Conservation (phyloP, 37 sponge, comb jelly and placozoan genomes). For the Halisarca cf. caerulea region DNA sequence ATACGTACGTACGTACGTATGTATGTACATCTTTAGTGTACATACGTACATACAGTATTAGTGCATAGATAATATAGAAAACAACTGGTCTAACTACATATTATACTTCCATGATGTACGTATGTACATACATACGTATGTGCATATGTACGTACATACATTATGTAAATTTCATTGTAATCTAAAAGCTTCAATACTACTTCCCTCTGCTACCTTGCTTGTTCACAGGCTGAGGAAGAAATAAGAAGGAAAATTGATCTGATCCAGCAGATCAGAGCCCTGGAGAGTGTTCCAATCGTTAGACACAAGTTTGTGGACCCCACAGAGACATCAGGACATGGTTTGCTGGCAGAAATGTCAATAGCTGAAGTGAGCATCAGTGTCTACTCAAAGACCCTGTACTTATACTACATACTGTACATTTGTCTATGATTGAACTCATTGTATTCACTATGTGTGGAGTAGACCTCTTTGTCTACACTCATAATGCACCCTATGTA, state of each 20-base stretch:
- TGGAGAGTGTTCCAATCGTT: conserved; percentile 88
- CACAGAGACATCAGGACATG: conserved; percentile 85
- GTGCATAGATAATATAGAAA: neutral
- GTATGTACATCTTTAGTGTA: neutral
- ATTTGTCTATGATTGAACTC: too few relatives aligned
- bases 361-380: conserved; percentile 88
- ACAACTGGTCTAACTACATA: too few relatives aligned
- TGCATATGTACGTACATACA: neutral
- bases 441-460: too few relatives aligned
- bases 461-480: too few relatives aligned
- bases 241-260: conserved; percentile 90
- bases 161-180: conserved; percentile 18
- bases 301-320: conserved; percentile 89
- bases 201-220: too few relatives aligned
- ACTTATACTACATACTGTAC: too few relatives aligned
- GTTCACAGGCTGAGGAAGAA: conserved; percentile 73
- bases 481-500: too few relatives aligned
- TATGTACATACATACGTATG: neutral
- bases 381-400: too few relatives aligned
- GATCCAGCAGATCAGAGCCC: conserved; percentile 92
- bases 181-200: too few relatives aligned
- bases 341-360: conserved; percentile 94
- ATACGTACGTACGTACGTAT: conserved; percentile 21
- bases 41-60: neutral
- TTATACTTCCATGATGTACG: neutral